Conservation (phyloP, 2,113 vertebrate species). For the Scortum barcoo region DNA sequence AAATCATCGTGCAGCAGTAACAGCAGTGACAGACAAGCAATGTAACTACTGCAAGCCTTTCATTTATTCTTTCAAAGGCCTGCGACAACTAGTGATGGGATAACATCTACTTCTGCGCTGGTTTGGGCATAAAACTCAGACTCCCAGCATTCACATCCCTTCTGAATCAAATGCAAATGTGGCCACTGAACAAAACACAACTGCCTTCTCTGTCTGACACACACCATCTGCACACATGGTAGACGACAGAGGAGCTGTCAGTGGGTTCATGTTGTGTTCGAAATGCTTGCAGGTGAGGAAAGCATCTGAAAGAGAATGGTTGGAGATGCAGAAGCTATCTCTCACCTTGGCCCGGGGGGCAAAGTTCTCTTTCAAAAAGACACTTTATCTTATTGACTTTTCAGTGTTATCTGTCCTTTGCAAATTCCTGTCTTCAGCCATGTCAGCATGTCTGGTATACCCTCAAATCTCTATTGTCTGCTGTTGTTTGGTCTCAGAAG, state of each 20-base stretch:
- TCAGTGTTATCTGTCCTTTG: background rate
- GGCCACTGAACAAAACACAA: slow-evolving; percentile 17
- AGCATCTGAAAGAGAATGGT: background rate
- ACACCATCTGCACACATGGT: slow-evolving; percentile 1
- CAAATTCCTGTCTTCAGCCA: background rate
- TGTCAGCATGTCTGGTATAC: background rate
- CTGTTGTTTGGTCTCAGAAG: slow-evolving; percentile 6
- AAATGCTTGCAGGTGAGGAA: slow-evolving; percentile 30
- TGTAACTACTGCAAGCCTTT: background rate
- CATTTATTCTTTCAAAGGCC: background rate
- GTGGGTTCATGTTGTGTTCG: background rate
- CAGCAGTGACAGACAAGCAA: background rate
- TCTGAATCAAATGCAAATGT: slow-evolving; percentile 39
- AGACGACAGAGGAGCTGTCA: slow-evolving; percentile 1
- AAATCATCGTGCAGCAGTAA: background rate
- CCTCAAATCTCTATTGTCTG: background rate
- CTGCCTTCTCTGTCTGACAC: background rate
- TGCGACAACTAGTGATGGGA: background rate
- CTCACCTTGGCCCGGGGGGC: background rate
- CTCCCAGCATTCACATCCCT: slow-evolving; percentile 5
- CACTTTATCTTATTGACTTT: background rate
- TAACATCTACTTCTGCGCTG: background rate
- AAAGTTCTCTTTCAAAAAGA: slow-evolving; percentile 4
- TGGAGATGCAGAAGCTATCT: too few relatives aligned
- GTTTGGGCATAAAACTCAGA: slow-evolving; percentile 15